Evolutionary conservation across 2,113 vertebrate genomes (phyloP), one percentile per base, ranked within the genome.

Genomic region (Crocuta crocuta): DNA sequence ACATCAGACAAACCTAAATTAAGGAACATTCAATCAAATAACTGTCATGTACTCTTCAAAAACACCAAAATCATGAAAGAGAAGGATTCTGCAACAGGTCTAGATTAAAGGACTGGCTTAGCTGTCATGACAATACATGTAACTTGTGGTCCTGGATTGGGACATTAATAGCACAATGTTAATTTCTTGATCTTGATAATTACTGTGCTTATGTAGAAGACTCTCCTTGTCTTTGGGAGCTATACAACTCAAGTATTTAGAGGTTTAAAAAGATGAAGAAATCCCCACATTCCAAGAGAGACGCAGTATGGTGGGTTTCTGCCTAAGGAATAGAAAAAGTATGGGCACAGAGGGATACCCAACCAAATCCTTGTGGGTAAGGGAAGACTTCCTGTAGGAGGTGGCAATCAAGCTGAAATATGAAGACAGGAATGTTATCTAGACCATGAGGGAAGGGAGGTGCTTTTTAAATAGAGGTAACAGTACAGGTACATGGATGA

Each of bases 371-470:
- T n/a, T 76, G 10, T 10, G 31, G n/a, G 35, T 55, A 63, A 81
- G 70, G 31, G 35, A 91, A 53, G 81, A 71, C 48, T 94, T 93
- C 65, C 76, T 45, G 2, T 26, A 86, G 63, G 79, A 94, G 68
- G n/a, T 35, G n/a, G 31, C 45, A 70, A 65, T 89, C 63, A 33
- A 63, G 33, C 26, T 66, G 50, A 79, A n/a, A 80, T 86, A 66
- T 50, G 48, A 96, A 83, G n/a, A 63, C 73, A 95, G 79, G 33
- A 24, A 89, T 81, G 2, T 95, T 65, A 71, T n/a, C 61, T 95
- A 33, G 45, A 50, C 33, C n/a, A 4, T 66, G 78, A 73, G 28
- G 6, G 50, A 58, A 43, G 16, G 55, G 24, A 45, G 16, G 26
- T n/a, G 35, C 39, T 48, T 55, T 94, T 79, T 76, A 33, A 39